Percentiles rank a stretch among this genome's conserved stretches.
phyloP scores from a whole-genome alignment of 2,888 invertebrate species.

The Cheilosia grossa region DNA sequence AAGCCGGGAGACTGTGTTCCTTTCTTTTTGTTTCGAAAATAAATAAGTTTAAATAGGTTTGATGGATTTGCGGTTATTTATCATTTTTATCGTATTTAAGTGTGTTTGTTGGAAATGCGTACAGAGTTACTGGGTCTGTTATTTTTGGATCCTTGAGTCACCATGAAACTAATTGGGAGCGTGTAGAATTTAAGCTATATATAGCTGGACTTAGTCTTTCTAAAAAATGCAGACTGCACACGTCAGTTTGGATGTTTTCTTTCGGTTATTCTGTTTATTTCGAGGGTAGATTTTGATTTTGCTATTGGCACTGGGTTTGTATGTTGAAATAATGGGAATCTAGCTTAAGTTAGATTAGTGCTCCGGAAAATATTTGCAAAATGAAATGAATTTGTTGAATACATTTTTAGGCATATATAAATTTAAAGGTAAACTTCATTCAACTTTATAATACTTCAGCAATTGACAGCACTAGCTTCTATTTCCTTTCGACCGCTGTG shows the following conservation, averaged over 20 bases:
- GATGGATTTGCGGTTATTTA: slow-evolving; percentile 28
- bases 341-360: too few relatives aligned
- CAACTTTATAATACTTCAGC: too few relatives aligned
- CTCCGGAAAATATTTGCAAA: too few relatives aligned
- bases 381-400: too few relatives aligned
- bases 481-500: too few relatives aligned
- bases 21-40: too few relatives aligned
- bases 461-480: too few relatives aligned
- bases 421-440: too few relatives aligned
- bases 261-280: too few relatives aligned
- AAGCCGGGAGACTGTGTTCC: slow-evolving; percentile 4
- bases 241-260: not conserved
- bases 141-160: not conserved
- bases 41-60: slow-evolving; percentile 16
- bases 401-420: too few relatives aligned
- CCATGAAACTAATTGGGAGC: not conserved
- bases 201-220: not conserved
- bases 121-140: not conserved
- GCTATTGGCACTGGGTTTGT: not conserved
- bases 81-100: not conserved
- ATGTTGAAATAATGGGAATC: too few relatives aligned
- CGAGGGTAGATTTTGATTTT: not conserved
- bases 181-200: not conserved
- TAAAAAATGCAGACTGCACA: not conserved
- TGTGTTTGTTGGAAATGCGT: too few relatives aligned